Conservation (phyloP, 2,888 invertebrate species). For the Microctonus aethiopoides region DNA sequence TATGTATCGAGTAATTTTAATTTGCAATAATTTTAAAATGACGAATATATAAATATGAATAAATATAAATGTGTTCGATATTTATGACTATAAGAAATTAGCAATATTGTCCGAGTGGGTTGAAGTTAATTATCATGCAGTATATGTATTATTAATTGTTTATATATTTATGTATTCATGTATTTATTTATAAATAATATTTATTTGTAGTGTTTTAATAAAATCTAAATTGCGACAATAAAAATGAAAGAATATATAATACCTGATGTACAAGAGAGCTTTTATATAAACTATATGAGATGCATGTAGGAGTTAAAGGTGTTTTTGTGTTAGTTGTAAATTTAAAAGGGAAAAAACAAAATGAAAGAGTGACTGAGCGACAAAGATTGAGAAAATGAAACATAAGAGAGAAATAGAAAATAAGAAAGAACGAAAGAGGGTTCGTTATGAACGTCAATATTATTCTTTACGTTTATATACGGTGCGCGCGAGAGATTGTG, state of each 20-base stretch:
- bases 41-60: neutral
- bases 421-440: constrained; percentile 10
- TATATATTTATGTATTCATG: too few species aligned
- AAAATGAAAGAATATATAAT: neutral
- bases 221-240: neutral
- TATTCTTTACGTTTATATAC: constrained; percentile 32
- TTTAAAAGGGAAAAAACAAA: neutral
- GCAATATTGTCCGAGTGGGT: constrained; percentile 2
- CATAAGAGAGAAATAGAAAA: neutral
- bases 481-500: neutral
- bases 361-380: neutral
- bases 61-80: neutral
- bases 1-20: neutral
- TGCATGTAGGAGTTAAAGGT: neutral
- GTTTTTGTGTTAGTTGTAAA: neutral
- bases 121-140: constrained; percentile 19
- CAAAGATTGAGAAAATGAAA: neutral
- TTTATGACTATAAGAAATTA: constrained; percentile 6
- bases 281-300: neutral
- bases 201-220: neutral
- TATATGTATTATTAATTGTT: too few species aligned
- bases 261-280: neutral
- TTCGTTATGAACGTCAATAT: constrained; percentile 39
- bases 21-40: neutral
- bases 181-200: constrained; percentile 16